Base-by-base conservation (phyloP, 2,888 invertebrate genomes). In the Hypomecis atomaria region DNA sequence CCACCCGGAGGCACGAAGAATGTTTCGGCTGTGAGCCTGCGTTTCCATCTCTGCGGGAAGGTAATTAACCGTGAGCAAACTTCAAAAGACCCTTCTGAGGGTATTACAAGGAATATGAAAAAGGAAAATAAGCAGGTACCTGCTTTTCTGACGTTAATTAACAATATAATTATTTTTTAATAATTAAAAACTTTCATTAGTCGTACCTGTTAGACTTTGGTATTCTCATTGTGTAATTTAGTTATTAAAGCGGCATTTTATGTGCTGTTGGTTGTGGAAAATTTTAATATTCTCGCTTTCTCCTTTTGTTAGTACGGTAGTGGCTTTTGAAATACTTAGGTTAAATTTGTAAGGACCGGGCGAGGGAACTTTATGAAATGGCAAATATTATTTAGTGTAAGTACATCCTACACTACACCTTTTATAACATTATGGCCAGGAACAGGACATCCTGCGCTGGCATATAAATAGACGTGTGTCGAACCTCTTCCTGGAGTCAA, bases 11-110 rank as follows among this genome's bases (percentile, higher is more conserved):
- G 75, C 71, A 73, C 61, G 74, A 81, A 85, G 85, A 85, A 84
- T 82, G 74, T 76, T 82, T 77, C 73, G 72, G 73, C 38, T 69
- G 45, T 69, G 65, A 77, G 75, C 73, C 73, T 71, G 77, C 75
- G 73, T 76, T 78, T 72, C 71, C 66, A 76, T 78, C 80, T 77
- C 80, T 77, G 64, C 75, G 71, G 78, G 75, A 71, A 73, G 78
- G 79, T 85, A 87, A 87, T 87, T 86, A 86, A 81, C 81, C 82
- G 76, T 78, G 79, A 80, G 74, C 73, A 74, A 78, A 82, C 79
- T 83, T 85, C 81, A 82, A 84, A 84, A 78, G 78, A 78, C 76
- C 76, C 74, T 78, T 72, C 73, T 67, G 70, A 71, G 72, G 69
- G 67, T 75, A 76, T 78, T 75, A 77, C 71, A 73, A 74, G 76